A percentile compares a stretch with the other conserved stretches of the same genome.
Conservation (phyloP, 1,140 invertebrate genomes). For the Cotesia typhae region DNA sequence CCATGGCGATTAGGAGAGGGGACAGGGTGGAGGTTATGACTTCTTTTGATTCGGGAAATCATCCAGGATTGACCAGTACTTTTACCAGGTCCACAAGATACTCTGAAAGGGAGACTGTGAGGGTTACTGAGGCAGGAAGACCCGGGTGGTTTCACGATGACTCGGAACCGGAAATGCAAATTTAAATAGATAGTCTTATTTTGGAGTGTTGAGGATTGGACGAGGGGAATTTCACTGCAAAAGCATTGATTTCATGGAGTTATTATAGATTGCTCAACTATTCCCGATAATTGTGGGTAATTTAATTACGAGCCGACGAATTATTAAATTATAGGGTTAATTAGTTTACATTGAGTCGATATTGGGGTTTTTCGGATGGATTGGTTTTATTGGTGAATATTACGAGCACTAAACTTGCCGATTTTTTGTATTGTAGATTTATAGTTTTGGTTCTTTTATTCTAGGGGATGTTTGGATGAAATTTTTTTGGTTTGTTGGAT, state of each 20-base stretch:
- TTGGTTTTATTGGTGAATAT: too few species aligned
- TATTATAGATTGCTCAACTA: background rate
- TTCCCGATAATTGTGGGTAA: background rate
- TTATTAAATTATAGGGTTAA: background rate
- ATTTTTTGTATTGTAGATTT: constrained; percentile 11
- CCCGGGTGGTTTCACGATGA: constrained; percentile 62
- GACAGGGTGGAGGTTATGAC: constrained; percentile 48
- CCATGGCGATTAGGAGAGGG: constrained; percentile 62
- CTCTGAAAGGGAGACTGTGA: constrained; percentile 55
- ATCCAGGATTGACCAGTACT: constrained; percentile 40
- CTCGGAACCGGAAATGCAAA: constrained; percentile 65
- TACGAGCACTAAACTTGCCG: constrained; percentile 22
- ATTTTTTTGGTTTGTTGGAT: too few species aligned
- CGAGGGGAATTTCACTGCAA: too few species aligned
- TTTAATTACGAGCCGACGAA: too few species aligned
- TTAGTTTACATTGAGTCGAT: constrained; percentile 15
- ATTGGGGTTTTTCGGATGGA: too few species aligned
- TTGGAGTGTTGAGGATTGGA: too few species aligned
- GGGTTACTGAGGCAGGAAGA: constrained; percentile 53
- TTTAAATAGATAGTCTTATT: constrained; percentile 40
- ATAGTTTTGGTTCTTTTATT: constrained; percentile 9
- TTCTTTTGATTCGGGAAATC: constrained; percentile 43
- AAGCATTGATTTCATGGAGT: background rate
- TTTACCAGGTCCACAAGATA: constrained; percentile 55
- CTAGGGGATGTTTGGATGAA: background rate